Evolutionary conservation across 2,113 vertebrate species (phyloP), one percentile per base, ranked within the genome.

Genomic region (Saccopteryx leptura): DNA sequence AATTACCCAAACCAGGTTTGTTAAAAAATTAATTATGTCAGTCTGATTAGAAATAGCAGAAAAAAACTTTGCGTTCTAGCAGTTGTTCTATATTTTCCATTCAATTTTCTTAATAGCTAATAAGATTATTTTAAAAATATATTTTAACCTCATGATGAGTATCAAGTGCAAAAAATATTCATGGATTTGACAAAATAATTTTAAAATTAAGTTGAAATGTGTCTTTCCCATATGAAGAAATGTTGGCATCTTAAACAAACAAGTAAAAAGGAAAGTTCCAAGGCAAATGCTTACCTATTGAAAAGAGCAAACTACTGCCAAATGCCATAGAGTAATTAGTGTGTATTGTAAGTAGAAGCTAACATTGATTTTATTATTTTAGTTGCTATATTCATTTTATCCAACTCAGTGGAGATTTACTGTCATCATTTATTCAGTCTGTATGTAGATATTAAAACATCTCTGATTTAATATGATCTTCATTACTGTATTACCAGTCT

Each of bases 251-350:
- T 75, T 92, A 82, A 94, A 61, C 39, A 83, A 75, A 76, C 39
- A 39, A 39, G 39, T 39, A 89, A 39, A 82, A 10, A 24, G 5
- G n/a, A 50, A 95, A 54, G 4, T 83, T 95, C 9, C 33, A 39
- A 39, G 39, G 39, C 39, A 39, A 39, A 39, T 39, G 63, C 87
- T 90, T 85, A 86, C 58, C 60, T 95, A 17, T 88, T 97, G 90
- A 92, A 92, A 95, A 92, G 39, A 95, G 24, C 52, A 96, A 90
- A 82, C 31, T 82, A 56, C 92, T 88, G 95, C 94, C 84, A 86
- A 91, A 81, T 86, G 61, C 15, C 46, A n/a, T 81, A 93, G 78
- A 69, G 61, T 88, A 80, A 89, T 50, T 84, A 68, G 56, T 80
- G 61, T 68, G 28, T 91, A 68, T 33, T 91, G 1, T 85, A 75